Evolutionary conservation across 2,113 vertebrate genomes (phyloP).

Genomic region (Saccopteryx leptura): DNA sequence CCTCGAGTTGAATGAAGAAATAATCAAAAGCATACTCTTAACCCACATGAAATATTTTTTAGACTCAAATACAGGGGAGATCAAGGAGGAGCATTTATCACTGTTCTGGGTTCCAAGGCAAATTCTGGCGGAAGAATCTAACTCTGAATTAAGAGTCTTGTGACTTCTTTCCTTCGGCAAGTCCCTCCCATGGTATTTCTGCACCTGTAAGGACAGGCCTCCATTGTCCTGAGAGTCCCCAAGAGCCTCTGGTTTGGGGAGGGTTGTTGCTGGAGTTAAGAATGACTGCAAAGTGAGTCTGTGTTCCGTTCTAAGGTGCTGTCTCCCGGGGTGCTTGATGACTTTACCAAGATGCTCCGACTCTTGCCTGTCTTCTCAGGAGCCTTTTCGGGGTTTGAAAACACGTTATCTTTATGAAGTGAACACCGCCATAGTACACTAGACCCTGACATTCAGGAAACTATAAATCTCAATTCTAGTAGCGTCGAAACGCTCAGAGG

Average conservation of each 20-base stretch:
- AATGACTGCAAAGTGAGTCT: not conserved
- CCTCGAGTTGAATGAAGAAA: conserved; percentile 25
- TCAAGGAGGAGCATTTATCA: not conserved
- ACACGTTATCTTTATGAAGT: not conserved
- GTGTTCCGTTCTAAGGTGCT: not conserved
- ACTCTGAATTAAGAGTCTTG: not conserved
- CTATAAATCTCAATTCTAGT: not conserved
- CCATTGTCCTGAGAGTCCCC: not conserved
- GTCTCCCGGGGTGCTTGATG: not conserved
- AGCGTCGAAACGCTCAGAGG: not conserved
- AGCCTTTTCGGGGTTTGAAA: not conserved
- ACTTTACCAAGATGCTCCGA: not conserved
- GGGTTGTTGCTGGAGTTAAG: not conserved
- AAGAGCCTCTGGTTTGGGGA: not conserved
- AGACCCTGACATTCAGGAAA: not conserved
- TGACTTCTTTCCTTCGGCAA: not conserved
- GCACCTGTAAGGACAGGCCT: not conserved
- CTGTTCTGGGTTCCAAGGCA: not conserved
- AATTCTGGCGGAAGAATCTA: not conserved
- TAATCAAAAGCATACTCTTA: conserved; percentile 35
- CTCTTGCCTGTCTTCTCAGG: not conserved
- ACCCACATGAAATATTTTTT: not conserved
- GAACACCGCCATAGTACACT: not conserved
- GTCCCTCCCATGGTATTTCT: not conserved
- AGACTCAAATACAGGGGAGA: not conserved